A percentile compares a stretch with the other conserved stretches of the same genome.
Conservation (phyloP, 2,888 invertebrate species). For the Eristalinus sepulchralis region DNA sequence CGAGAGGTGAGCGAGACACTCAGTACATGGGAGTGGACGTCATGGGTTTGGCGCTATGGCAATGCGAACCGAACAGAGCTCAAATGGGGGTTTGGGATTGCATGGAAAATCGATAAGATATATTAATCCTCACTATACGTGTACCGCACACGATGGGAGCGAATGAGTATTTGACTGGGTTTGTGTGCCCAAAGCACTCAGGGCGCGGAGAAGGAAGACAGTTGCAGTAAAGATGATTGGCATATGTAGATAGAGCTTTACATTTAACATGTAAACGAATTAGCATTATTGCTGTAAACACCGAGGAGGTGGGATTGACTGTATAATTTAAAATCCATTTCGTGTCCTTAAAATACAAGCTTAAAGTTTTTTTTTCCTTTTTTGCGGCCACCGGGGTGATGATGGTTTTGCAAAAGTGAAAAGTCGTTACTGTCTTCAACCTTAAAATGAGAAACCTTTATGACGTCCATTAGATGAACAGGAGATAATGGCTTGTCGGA, state of each 20-base stretch:
- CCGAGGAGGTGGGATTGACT: conserved; percentile 47
- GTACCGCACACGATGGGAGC: neutral
- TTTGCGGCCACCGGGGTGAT: neutral
- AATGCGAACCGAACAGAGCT: conserved; percentile 21
- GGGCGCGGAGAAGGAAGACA: conserved; percentile 14
- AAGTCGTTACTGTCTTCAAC: neutral
- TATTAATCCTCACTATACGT: conserved; percentile 47
- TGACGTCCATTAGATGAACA: neutral
- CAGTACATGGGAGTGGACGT: conserved; percentile 35
- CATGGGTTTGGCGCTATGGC: conserved; percentile 50
- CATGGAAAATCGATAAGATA: conserved; percentile 69
- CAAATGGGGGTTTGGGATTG: neutral
- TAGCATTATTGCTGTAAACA: conserved; percentile 58
- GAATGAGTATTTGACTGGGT: conserved; percentile 6
- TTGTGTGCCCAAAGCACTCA: conserved; percentile 1
- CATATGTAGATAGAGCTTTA: conserved; percentile 29
- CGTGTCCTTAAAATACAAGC: neutral
- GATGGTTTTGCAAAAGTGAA: neutral
- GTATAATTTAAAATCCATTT: neutral
- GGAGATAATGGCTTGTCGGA: neutral
- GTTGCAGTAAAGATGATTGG: conserved; percentile 56
- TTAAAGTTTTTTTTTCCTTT: neutral
- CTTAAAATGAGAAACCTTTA: neutral
- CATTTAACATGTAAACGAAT: conserved; percentile 66
- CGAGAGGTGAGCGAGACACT: neutral